Conservation (phyloP, 2,113 vertebrate species). For the Rynchops niger region DNA sequence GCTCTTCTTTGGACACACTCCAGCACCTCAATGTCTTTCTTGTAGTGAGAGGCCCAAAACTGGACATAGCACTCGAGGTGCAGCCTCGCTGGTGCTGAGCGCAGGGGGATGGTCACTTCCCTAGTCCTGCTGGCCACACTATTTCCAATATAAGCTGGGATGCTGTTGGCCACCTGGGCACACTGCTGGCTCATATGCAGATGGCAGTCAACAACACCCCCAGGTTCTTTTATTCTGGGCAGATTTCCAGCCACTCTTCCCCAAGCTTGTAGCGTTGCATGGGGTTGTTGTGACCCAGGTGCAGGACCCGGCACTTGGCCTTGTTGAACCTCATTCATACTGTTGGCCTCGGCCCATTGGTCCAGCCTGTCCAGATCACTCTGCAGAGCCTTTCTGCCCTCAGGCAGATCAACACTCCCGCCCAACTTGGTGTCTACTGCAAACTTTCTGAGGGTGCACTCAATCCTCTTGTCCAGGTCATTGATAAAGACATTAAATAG, state of each 20-base stretch:
- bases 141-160: neutral
- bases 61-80: neutral
- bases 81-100: neutral
- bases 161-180: neutral
- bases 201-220: neutral
- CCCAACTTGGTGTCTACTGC: neutral
- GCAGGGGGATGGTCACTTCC: fast-evolving
- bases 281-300: neutral
- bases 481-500: neutral
- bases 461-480: fast-evolving
- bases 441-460: neutral
- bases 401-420: neutral
- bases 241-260: neutral
- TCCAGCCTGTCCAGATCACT: neutral
- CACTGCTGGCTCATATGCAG: neutral
- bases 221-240: neutral
- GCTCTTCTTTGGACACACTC: neutral
- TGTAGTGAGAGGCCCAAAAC: neutral
- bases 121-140: neutral
- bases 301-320: fast-evolving
- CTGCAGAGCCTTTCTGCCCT: neutral
- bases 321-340: neutral
- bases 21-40: neutral
- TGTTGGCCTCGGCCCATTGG: fast-evolving
- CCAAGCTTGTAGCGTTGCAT: neutral